Conservation (phyloP, 2,113 vertebrate species). For the Grantiella picta region DNA sequence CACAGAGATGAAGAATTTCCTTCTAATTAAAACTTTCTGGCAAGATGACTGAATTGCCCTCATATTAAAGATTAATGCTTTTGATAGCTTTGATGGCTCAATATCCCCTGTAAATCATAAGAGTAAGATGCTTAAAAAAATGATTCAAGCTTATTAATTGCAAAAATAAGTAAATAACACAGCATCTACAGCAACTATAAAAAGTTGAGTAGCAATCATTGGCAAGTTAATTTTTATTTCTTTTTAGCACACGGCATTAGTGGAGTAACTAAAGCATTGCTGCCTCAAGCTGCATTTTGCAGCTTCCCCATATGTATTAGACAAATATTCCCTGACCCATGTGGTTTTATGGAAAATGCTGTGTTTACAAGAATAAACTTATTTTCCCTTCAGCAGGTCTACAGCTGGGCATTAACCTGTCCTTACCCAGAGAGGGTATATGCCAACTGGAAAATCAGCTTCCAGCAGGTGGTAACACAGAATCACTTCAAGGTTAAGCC, state of each 20-base stretch:
- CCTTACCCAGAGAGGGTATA: neutral
- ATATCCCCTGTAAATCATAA: constrained; percentile 28
- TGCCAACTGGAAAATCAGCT: neutral
- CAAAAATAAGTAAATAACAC: constrained; percentile 43
- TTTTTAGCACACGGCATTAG: neutral
- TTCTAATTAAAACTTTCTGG: constrained; percentile 63
- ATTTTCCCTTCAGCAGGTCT: neutral
- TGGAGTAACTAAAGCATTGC: neutral
- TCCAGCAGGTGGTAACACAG: neutral
- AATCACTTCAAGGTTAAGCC: neutral
- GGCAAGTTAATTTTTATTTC: neutral
- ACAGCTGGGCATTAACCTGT: neutral
- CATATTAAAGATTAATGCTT: constrained; percentile 50
- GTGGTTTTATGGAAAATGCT: neutral
- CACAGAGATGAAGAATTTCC: constrained; percentile 26
- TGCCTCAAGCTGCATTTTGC: neutral
- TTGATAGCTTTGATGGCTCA: constrained; percentile 49
- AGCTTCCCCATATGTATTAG: neutral
- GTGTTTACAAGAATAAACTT: neutral
- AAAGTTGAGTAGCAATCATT: neutral
- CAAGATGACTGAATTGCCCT: constrained; percentile 35
- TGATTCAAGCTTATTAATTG: constrained; percentile 39
- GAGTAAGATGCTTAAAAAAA: constrained; percentile 19
- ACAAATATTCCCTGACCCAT: neutral
- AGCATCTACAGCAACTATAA: neutral